These are phyloP conservation scores for Nannobrachium achirus DNA, from an alignment of 2,113 vertebrate genomes.

Conservation along the genomic window DNA sequence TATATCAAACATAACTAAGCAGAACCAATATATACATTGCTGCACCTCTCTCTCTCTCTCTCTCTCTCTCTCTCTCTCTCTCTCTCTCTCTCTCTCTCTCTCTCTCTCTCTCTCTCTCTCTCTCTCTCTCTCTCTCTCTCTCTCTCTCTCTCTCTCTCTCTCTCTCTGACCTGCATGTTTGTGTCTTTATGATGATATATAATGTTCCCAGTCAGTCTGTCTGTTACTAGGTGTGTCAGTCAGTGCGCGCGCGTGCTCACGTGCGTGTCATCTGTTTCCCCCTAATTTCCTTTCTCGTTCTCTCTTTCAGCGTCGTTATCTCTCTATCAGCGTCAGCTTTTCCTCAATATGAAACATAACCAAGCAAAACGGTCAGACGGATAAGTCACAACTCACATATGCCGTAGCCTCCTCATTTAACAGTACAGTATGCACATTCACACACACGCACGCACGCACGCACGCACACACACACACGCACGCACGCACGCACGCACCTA, in stretches of 20 bases:
- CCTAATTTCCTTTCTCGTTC: background rate
- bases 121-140: background rate
- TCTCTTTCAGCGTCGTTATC: background rate
- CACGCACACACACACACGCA: background rate
- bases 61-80: background rate
- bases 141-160: background rate
- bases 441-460: conserved; percentile 11
- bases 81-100: conserved; percentile 1
- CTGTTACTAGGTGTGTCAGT: too few relatives aligned
- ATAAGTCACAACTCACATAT: conserved; percentile 53
- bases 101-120: conserved; percentile 19
- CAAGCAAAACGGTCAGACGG: conserved; percentile 48
- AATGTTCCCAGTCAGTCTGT: too few relatives aligned
- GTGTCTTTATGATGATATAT: too few relatives aligned
- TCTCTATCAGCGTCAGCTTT: conserved; percentile 31
- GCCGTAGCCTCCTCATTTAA: background rate
- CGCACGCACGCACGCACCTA: conserved; percentile 25
- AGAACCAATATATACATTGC: conserved; percentile 14
- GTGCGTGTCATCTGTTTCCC: background rate
- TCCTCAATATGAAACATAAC: conserved; percentile 44
- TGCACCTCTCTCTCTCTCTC: conserved; percentile 13
- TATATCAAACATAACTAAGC: conserved; percentile 39
- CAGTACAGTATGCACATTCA: conserved; percentile 10
- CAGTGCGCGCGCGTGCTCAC: too few relatives aligned
- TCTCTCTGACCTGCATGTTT: background rate